phyloP scores from a whole-genome alignment of 2,797 vertebrate species.

The Neopelma chrysocephalum region DNA sequence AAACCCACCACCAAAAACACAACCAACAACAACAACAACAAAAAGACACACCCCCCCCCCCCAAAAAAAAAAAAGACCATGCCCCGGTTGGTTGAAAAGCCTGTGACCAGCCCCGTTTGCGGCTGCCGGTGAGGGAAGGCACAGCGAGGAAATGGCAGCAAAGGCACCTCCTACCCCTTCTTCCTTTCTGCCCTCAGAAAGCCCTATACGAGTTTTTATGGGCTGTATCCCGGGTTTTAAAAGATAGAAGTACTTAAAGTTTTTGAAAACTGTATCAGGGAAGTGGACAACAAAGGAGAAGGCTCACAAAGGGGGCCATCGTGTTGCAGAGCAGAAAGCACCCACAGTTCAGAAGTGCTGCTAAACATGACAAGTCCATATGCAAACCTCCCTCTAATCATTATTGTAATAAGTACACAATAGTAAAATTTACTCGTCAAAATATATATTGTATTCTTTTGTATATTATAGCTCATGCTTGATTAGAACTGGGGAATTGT shows the following conservation, averaged over 20 bases:
- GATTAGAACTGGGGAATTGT: no score
- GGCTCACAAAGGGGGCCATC: background rate
- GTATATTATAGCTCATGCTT: no score
- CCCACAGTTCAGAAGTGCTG: background rate
- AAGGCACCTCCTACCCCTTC: fast-evolving
- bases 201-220: background rate
- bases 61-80: no score
- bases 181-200: background rate
- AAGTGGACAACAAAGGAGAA: background rate
- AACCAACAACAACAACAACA: no score
- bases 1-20: no score
- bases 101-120: fast-evolving
- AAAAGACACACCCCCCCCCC: no score
- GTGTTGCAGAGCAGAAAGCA: background rate
- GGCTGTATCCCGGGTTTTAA: no score
- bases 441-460: no score
- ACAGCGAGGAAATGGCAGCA: fast-evolving
- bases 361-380: background rate
- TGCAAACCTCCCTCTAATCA: background rate
- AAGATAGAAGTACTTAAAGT: background rate
- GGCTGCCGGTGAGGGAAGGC: background rate
- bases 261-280: background rate
- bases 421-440: no score
- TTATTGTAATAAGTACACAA: no score
- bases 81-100: fast-evolving